Percentiles rank a stretch among this genome's conserved stretches.
phyloP scores from a whole-genome alignment of 2,797 vertebrate genomes.

The Anniella stebbinsi region DNA sequence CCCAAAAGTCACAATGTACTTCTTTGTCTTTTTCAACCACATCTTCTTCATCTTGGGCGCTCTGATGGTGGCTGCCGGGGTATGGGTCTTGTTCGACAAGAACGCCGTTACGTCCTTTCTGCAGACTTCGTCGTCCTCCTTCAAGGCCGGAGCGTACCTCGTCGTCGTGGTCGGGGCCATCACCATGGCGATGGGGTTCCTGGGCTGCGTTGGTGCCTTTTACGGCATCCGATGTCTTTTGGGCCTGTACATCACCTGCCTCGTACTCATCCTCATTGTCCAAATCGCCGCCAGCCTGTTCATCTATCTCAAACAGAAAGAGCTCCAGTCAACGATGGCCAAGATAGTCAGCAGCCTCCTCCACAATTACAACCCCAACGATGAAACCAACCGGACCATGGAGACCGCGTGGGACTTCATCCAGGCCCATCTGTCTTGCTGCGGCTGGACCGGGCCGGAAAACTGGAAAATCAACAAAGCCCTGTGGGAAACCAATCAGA shows the following conservation, averaged over 20 bases:
- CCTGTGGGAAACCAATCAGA: slow-evolving; percentile 74
- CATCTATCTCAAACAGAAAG: slow-evolving; percentile 86
- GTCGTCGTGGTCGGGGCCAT: slow-evolving; percentile 86
- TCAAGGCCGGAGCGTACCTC: slow-evolving; percentile 86
- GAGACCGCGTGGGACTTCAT: not conserved
- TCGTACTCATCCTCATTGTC: slow-evolving; percentile 88
- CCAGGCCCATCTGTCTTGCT: slow-evolving; percentile 84
- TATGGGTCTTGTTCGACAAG: not conserved
- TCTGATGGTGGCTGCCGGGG: not conserved
- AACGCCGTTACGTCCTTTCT: not conserved
- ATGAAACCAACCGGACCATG: not conserved
- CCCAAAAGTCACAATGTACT: not conserved
- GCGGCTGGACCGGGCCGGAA: slow-evolving; percentile 83
- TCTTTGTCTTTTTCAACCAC: slow-evolving; percentile 26
- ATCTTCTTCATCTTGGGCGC: slow-evolving; percentile 13
- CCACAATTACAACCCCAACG: not conserved
- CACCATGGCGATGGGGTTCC: slow-evolving; percentile 91
- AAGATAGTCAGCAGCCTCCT: not conserved
- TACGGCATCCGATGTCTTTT: slow-evolving; percentile 92
- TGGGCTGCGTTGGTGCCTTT: slow-evolving; percentile 91
- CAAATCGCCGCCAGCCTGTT: slow-evolving; percentile 85
- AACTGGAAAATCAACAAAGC: slow-evolving; percentile 85
- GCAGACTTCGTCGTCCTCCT: slow-evolving; percentile 77
- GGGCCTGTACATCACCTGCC: slow-evolving; percentile 90
- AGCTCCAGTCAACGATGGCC: not conserved